Percentiles rank a stretch among this genome's conserved stretches.
Evolutionary conservation across 2,888 invertebrate species (phyloP).

Genomic region (Nomada flava): DNA sequence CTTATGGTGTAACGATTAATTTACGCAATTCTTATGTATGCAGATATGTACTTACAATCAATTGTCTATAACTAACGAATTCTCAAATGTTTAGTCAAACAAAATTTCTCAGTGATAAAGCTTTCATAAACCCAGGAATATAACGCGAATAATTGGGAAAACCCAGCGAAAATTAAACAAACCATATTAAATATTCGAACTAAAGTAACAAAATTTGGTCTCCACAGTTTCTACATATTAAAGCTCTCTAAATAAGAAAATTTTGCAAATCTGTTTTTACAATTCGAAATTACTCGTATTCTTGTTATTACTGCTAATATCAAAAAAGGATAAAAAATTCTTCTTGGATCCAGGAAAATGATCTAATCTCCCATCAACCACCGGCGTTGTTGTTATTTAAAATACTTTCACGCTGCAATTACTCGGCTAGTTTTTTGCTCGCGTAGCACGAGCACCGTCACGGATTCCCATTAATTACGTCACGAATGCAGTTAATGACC

Average conservation of each 20-base stretch:
- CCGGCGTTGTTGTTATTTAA: conserved; percentile 35
- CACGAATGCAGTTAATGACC: conserved; percentile 54
- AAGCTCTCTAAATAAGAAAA: too few relatives aligned
- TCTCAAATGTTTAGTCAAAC: too few relatives aligned
- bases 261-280: too few relatives aligned
- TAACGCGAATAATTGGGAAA: too few relatives aligned
- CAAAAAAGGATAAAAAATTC: too few relatives aligned
- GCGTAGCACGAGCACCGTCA: conserved; percentile 28
- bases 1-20: conserved; percentile 31
- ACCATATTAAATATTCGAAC: background rate
- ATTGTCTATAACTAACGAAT: too few relatives aligned
- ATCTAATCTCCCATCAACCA: background rate
- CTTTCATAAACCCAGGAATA: too few relatives aligned
- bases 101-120: too few relatives aligned
- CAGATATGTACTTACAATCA: too few relatives aligned
- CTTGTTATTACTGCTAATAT: too few relatives aligned
- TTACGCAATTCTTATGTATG: conserved; percentile 18
- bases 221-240: too few relatives aligned
- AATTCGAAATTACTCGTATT: too few relatives aligned
- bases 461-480: conserved; percentile 48
- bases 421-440: conserved; percentile 15
- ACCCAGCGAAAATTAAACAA: background rate
- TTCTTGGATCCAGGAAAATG: background rate
- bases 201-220: background rate
- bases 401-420: conserved; percentile 39